Evolutionary conservation across 1,140 invertebrate genomes (phyloP), one percentile per base, ranked within the genome.

Genomic region (Cepaea nemoralis): DNA sequence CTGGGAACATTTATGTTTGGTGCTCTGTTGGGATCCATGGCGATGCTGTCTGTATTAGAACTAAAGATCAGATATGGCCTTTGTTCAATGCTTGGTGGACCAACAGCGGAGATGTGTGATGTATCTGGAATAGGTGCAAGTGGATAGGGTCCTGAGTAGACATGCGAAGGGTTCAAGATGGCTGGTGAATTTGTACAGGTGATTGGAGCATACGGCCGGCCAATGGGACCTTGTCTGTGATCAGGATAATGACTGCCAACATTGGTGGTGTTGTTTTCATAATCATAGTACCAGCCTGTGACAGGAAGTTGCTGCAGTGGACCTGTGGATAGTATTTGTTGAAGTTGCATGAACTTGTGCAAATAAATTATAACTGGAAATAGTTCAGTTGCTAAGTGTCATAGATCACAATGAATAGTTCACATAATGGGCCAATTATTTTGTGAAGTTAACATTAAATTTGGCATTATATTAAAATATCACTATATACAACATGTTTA

Each of bases 321-420:
- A 70, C 35, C 59, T 63, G n/a, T 31, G 59, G 59, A 63, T 10
- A 63, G 59, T 16, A 63, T 63, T 63, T 63, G 59, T 63, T 31
- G 1, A 63, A 14, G n/a, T n/a, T n/a, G n/a, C n/a, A n/a, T n/a
- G n/a, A n/a, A n/a, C n/a, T n/a, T n/a, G n/a, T n/a, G n/a, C n/a
- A n/a, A n/a, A n/a, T n/a, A n/a, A n/a, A n/a, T n/a, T n/a, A n/a
- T n/a, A n/a, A n/a, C n/a, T n/a, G n/a, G n/a, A n/a, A n/a, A n/a
- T n/a, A n/a, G n/a, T n/a, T n/a, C n/a, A n/a, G n/a, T n/a, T n/a
- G n/a, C n/a, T n/a, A n/a, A n/a, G n/a, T n/a, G n/a, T n/a, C n/a
- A n/a, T n/a, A n/a, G n/a, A n/a, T n/a, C n/a, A n/a, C n/a, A n/a
- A n/a, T n/a, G n/a, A n/a, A n/a, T n/a, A n/a, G n/a, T n/a, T n/a